Percentiles rank a stretch among this genome's conserved stretches.
These are phyloP conservation scores for Cremastobaeus sp. DNA, from an alignment of 2,888 invertebrate species.

Conservation along the genomic window DNA sequence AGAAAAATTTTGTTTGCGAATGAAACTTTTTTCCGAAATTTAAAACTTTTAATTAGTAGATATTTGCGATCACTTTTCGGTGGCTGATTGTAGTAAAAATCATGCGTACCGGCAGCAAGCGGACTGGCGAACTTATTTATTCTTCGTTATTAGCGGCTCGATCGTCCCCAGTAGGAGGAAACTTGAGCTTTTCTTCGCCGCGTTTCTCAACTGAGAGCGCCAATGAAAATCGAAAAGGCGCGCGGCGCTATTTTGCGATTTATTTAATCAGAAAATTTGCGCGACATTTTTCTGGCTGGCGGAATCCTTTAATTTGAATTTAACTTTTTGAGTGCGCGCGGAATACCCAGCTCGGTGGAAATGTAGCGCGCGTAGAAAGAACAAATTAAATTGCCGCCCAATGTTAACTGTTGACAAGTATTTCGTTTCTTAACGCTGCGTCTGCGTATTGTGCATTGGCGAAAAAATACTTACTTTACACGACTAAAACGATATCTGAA, in stretches of 20 bases:
- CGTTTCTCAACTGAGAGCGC: no score
- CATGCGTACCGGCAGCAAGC: not conserved
- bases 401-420: constrained; percentile 32
- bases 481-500: constrained; percentile 54
- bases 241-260: no score
- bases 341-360: no score
- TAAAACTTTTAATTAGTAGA: constrained; percentile 21
- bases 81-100: not conserved
- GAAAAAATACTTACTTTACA: constrained; percentile 52
- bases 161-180: no score
- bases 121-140: not conserved
- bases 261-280: no score
- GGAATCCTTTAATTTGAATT: no score
- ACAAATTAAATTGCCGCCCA: constrained; percentile 7
- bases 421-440: constrained; percentile 35
- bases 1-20: constrained; percentile 1
- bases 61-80: not conserved
- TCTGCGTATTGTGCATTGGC: constrained; percentile 37
- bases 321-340: not conserved
- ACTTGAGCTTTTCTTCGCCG: no score
- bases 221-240: no score
- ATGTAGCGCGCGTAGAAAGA: no score
- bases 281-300: no score
- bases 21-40: not conserved
- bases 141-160: no score